These are phyloP conservation scores for Metopia argyrocephala DNA, from an alignment of 2,888 invertebrate species.

Conservation along the genomic window DNA sequence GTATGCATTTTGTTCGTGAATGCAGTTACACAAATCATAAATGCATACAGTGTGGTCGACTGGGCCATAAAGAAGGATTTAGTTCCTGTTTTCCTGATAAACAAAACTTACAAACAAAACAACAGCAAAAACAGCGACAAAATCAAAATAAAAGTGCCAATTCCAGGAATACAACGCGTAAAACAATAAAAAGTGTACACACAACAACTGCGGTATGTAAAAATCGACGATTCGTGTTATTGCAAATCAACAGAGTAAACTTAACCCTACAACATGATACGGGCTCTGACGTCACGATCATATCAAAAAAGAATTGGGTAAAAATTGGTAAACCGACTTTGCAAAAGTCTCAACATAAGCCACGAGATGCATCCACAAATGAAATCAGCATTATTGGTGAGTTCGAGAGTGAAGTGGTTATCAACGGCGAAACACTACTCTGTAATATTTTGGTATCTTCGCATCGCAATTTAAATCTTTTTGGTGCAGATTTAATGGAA, in stretches of 20 bases:
- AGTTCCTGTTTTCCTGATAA: constrained; percentile 41
- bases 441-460: constrained; percentile 45
- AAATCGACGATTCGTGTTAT: constrained; percentile 26
- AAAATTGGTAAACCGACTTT: constrained; percentile 43
- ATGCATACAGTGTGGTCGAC: constrained; percentile 35
- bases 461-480: no score
- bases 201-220: background rate
- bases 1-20: constrained; percentile 52
- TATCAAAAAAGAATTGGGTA: constrained; percentile 42
- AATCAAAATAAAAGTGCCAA: constrained; percentile 1
- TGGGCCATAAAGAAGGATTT: constrained; percentile 56
- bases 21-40: constrained; percentile 46
- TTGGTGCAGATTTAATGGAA: no score
- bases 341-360: constrained; percentile 16
- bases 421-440: background rate
- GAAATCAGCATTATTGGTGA: constrained; percentile 37
- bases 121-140: background rate
- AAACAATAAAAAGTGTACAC: constrained; percentile 11
- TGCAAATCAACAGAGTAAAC: constrained; percentile 21
- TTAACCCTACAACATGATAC: constrained; percentile 49
- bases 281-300: constrained; percentile 58
- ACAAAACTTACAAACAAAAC: background rate
- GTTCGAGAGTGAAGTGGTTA: constrained; percentile 12
- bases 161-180: constrained; percentile 22
- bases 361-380: constrained; percentile 46